phyloP scores from a whole-genome alignment of 2,113 vertebrate genomes.

The Diglossa brunneiventris region DNA sequence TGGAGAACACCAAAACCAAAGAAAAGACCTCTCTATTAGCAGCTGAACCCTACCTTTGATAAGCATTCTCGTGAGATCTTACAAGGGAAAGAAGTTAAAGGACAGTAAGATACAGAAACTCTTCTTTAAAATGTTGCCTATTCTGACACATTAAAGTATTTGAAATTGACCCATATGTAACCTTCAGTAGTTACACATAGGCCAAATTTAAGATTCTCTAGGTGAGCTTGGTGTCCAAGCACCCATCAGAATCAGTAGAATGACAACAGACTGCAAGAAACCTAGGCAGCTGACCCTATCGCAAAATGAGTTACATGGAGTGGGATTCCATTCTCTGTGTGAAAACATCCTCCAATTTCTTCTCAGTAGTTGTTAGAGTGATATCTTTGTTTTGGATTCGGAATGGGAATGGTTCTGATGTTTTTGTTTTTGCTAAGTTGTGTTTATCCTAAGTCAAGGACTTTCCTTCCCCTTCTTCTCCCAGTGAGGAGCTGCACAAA shows the following conservation, averaged over 20 bases:
- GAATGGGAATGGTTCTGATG: background rate
- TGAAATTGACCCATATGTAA: background rate
- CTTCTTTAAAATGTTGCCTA: background rate
- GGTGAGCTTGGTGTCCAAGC: background rate
- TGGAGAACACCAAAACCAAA: background rate
- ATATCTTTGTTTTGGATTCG: background rate
- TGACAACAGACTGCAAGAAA: background rate
- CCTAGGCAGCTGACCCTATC: background rate
- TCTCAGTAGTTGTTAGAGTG: background rate
- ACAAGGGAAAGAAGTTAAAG: background rate
- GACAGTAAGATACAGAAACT: background rate
- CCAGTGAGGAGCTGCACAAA: background rate
- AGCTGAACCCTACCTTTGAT: background rate
- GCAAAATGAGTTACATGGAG: background rate
- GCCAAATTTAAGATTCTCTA: background rate
- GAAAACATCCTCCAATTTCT: background rate
- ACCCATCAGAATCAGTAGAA: background rate
- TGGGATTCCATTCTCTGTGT: background rate
- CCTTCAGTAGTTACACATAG: background rate
- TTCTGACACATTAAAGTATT: background rate
- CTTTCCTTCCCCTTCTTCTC: background rate
- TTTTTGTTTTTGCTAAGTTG: background rate
- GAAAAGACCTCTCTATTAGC: rapidly evolving
- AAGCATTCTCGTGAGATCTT: background rate
- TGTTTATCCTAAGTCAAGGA: background rate